These are phyloP conservation scores for Hoplias malabaricus DNA, from an alignment of 2,113 vertebrate species.

Conservation along the genomic window DNA sequence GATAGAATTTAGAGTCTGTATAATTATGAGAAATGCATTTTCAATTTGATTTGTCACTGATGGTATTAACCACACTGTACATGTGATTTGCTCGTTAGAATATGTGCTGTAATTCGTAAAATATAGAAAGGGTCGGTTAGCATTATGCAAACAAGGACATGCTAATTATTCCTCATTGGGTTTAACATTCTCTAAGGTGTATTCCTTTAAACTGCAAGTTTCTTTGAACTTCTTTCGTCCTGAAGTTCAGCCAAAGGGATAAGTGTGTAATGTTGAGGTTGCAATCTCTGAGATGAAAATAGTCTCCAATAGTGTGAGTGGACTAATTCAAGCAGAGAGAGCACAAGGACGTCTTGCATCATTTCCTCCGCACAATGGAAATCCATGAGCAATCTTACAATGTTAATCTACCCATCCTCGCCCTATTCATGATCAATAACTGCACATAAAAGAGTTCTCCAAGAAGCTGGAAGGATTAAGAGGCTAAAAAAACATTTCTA, in stretches of 20 bases:
- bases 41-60: too few species aligned
- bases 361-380: conserved; percentile 44
- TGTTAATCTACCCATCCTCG: conserved; percentile 64
- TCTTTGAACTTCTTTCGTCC: background rate
- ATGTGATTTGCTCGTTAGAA: too few species aligned
- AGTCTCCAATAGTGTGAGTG: background rate
- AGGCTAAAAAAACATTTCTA: conserved; percentile 44
- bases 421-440: conserved; percentile 74
- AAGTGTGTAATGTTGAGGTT: background rate
- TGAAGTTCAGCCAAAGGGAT: background rate
- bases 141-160: background rate
- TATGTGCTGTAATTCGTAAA: background rate
- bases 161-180: background rate
- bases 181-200: background rate
- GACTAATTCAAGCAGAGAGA: conserved; percentile 27
- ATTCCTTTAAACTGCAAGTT: background rate
- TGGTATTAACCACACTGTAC: too few species aligned
- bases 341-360: conserved; percentile 44
- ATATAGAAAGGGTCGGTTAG: background rate
- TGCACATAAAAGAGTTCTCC: conserved; percentile 67
- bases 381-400: conserved; percentile 60
- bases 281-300: background rate
- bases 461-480: conserved; percentile 67
- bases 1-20: too few species aligned
- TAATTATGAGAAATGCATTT: too few species aligned